phyloP scores from a whole-genome alignment of 2,888 invertebrate genomes.

The Gymnosoma rotundatum region DNA sequence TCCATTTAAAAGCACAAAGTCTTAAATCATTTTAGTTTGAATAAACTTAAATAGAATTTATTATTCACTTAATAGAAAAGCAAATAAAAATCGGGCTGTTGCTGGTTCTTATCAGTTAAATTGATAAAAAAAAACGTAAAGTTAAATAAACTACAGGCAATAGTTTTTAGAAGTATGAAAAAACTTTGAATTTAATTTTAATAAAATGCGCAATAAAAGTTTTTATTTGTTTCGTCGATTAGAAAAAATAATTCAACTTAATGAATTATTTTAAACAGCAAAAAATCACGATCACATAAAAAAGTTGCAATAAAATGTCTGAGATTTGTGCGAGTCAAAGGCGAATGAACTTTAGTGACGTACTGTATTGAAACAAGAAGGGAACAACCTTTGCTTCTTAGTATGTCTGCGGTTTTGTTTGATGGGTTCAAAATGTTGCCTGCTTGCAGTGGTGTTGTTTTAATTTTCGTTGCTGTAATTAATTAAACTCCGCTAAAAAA shows the following conservation, averaged over 20 bases:
- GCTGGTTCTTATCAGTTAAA: too few relatives aligned
- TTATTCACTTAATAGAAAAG: too few relatives aligned
- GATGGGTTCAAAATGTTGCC: not conserved
- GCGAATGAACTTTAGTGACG: conserved; percentile 57
- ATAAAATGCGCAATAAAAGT: conserved; percentile 65
- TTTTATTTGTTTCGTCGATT: conserved; percentile 60
- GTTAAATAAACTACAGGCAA: too few relatives aligned
- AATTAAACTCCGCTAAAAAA: conserved; percentile 35
- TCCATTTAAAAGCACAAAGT: too few relatives aligned
- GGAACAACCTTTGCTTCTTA: conserved; percentile 1
- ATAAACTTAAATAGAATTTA: too few relatives aligned
- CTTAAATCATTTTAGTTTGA: too few relatives aligned
- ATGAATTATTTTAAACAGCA: not conserved
- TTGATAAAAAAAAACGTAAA: too few relatives aligned
- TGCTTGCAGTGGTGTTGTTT: conserved; percentile 24
- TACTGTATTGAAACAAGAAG: conserved; percentile 5
- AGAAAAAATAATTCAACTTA: not conserved
- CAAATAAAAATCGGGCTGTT: too few relatives aligned
- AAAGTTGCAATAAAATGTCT: conserved; percentile 37
- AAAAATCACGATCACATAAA: conserved; percentile 13
- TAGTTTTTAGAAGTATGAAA: too few relatives aligned
- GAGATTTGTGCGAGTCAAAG: conserved; percentile 68
- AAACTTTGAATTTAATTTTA: conserved; percentile 18
- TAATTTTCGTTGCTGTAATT: conserved; percentile 47
- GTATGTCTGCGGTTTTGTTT: conserved; percentile 5